phyloP scores from a whole-genome alignment of 2,888 invertebrate genomes.

The Hedya salicella region DNA sequence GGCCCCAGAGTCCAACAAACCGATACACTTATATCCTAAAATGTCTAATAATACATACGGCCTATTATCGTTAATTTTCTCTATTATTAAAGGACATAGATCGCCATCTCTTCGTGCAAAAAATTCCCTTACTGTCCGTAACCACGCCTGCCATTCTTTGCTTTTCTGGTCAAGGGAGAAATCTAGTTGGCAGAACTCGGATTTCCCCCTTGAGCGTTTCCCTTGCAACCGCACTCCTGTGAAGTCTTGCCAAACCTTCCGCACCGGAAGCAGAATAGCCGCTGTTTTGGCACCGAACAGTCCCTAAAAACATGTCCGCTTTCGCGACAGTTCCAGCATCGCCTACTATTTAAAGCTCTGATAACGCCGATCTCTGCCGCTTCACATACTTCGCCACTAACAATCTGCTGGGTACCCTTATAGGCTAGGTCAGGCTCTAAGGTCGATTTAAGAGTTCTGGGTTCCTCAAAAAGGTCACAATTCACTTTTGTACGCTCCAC shows the following conservation, averaged over 20 bases:
- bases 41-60: slow-evolving; percentile 23
- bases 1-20: slow-evolving; percentile 40
- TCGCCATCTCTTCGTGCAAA: not conserved
- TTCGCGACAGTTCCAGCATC: slow-evolving; percentile 6
- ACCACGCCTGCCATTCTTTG: too few relatives aligned
- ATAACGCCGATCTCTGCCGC: too few relatives aligned
- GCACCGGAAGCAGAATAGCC: slow-evolving; percentile 1
- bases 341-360: too few relatives aligned
- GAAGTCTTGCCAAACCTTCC: not conserved
- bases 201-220: not conserved
- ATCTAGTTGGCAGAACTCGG: not conserved
- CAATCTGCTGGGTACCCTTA: too few relatives aligned
- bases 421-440: too few relatives aligned
- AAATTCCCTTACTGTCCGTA: too few relatives aligned
- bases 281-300: not conserved
- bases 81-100: slow-evolving; percentile 21
- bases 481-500: too few relatives aligned
- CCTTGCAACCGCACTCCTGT: not conserved
- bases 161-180: not conserved
- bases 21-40: not conserved
- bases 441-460: too few relatives aligned
- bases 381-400: too few relatives aligned
- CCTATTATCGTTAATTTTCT: slow-evolving; percentile 38
- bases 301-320: not conserved
- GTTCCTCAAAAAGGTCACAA: too few relatives aligned